Percentiles rank a stretch among this genome's conserved stretches.
Evolutionary conservation across 2,113 vertebrate species (phyloP).

Genomic region (Gobiocypris rarus): DNA sequence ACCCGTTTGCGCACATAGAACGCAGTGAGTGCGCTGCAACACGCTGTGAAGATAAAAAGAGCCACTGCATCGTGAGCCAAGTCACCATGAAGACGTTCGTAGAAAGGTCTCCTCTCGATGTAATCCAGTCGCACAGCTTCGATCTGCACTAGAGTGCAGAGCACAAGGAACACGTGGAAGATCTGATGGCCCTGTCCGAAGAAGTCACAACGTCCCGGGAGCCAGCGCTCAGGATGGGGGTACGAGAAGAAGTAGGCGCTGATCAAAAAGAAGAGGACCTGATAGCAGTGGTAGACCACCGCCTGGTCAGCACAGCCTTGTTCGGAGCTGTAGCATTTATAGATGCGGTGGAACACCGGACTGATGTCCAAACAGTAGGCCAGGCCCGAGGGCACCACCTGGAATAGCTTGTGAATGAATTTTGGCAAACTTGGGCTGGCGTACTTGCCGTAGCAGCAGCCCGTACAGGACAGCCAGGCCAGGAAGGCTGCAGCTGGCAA

Average conservation of each 20-base stretch:
- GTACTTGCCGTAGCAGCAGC: slow-evolving; percentile 93
- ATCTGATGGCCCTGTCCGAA: slow-evolving; percentile 94
- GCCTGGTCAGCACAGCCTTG: slow-evolving; percentile 72
- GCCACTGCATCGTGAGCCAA: slow-evolving; percentile 82
- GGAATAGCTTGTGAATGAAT: slow-evolving; percentile 82
- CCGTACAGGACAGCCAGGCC: slow-evolving; percentile 90
- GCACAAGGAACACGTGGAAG: slow-evolving; percentile 89
- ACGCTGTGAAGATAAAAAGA: slow-evolving; percentile 84
- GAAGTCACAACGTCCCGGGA: slow-evolving; percentile 88
- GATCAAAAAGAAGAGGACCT: slow-evolving; percentile 89
- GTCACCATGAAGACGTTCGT: slow-evolving; percentile 82
- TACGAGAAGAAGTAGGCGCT: slow-evolving; percentile 91
- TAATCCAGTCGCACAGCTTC: slow-evolving; percentile 91
- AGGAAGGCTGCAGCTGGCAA: slow-evolving; percentile 82
- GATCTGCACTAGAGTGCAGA: slow-evolving; percentile 91
- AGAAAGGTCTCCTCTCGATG: slow-evolving; percentile 79
- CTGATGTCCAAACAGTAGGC: slow-evolving; percentile 94
- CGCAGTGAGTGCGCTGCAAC: slow-evolving; percentile 85
- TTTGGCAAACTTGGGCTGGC: slow-evolving; percentile 73
- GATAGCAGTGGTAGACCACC: slow-evolving; percentile 86
- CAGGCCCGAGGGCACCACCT: slow-evolving; percentile 89
- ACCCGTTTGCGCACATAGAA: slow-evolving; percentile 83
- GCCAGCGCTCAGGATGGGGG: slow-evolving; percentile 90
- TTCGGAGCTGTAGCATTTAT: slow-evolving; percentile 69
- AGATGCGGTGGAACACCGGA: slow-evolving; percentile 88